Evolutionary conservation across 2,113 vertebrate species (phyloP), one percentile per base, ranked within the genome.

Genomic region (Poeciliopsis turrubarensis): DNA sequence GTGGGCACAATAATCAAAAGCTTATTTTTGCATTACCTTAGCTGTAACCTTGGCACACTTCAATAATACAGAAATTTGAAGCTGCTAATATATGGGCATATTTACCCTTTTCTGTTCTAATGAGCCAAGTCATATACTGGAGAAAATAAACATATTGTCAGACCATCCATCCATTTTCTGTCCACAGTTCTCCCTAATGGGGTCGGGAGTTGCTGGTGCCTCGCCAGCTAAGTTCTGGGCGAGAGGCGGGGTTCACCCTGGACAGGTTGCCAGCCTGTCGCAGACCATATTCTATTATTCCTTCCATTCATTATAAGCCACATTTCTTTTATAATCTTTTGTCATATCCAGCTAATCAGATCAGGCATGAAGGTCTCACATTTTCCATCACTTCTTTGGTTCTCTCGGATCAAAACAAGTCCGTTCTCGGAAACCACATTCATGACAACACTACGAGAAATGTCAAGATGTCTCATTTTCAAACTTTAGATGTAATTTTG

Each of bases 311-410:
- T 60, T n/a, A 5, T 44, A 14, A 62, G 39, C 44, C 7, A 1
- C 7, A 65, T 72, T 29, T 7, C 6, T 37, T 67, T 60, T 68
- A 25, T 70, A 37, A 70, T 75, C 37, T 41, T 81, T 70, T 85
- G 54, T 77, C 5, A n/a, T 65, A 12, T 9, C 7, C 9, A n/a
- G 70, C 51, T 77, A 4, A 7, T 79, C 62, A 54, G 62, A 72
- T 68, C 57, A 77, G 61, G 63, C 60, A 51, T 51, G 72, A 29
- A 79, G 8, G 47, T 68, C 47, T 62, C 67, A 65, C 62, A 78
- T 71, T 79, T 86, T 75, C 54, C 60, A 44, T 81, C 27, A 64
- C 30, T 73, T 73, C 34, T 54, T 17, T 68, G 26, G 10, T 61
- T 65, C n/a, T 27, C 8, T 4, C 47, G 74, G 69, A 76, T 73